Conservation (phyloP, 2,888 invertebrate genomes). For the Oligia latruncula region DNA sequence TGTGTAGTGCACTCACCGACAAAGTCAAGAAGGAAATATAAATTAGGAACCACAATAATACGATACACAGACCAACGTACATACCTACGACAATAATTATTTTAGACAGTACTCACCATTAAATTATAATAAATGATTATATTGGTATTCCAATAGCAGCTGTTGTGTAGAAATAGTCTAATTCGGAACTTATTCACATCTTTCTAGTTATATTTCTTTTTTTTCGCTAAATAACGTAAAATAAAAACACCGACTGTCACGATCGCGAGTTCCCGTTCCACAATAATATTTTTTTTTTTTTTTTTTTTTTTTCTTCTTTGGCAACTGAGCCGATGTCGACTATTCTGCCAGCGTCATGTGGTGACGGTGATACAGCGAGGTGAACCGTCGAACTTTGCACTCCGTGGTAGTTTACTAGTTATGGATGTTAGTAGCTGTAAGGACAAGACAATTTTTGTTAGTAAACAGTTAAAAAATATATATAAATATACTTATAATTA, state of each 20-base stretch:
- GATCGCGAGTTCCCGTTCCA: background rate
- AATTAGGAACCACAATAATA: background rate
- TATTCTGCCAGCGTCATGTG: no score
- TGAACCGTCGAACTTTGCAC: no score
- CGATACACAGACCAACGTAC: background rate
- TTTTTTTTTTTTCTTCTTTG: no score
- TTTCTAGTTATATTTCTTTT: background rate
- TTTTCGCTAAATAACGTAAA: background rate
- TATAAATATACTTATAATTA: no score
- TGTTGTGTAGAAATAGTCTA: background rate
- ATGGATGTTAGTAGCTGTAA: no score
- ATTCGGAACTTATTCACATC: background rate
- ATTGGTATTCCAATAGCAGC: background rate
- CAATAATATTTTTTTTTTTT: slow-evolving; percentile 4
- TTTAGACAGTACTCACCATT: slow-evolving; percentile 8
- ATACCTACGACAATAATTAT: background rate
- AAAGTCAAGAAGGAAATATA: background rate
- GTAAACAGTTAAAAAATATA: no score
- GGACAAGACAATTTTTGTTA: no score
- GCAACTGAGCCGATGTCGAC: no score
- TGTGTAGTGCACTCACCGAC: background rate
- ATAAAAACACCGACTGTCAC: background rate
- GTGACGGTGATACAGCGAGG: no score
- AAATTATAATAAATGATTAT: background rate
- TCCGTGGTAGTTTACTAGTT: no score